Evolutionary conservation across 2,113 vertebrate genomes (phyloP), one percentile per base, ranked within the genome.

Genomic region (Peucedramus taeniatus): DNA sequence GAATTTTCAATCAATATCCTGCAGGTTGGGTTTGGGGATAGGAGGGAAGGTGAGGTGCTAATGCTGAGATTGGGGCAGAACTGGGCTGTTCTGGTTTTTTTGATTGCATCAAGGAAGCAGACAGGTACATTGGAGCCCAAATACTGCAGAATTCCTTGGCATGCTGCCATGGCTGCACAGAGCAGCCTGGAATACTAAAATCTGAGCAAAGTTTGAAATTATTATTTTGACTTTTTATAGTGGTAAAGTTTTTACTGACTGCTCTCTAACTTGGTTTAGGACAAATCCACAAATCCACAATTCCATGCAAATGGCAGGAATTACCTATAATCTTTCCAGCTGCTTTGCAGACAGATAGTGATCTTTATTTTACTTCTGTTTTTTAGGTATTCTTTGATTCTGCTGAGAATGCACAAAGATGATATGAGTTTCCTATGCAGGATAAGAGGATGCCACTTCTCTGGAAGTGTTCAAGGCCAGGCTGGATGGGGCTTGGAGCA

Each of bases 101-200:
- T 13, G 10, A 1, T 22, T 14, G 31, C n/a, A 24, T 5, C 0
- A 1, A n/a, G 61, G 24, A n/a, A 59, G 44, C 15, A 23, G 54
- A 64, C 1, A 1, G 31, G 39, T 49, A 6, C 5, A 0, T 14
- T 9, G 40, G 39, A 61, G n/a, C 33, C 27, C 0, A 0, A 1
- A 20, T 33, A 1, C 37, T 40, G 47, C 35, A 11, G 18, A 13
- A 53, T 65, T 59, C 53, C 50, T 31, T 5, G 0, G 51, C 6
- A 4, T 7, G 8, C 20, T 5, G 3, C 27, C 4, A 2, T 2
- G 16, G 23, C 23, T 3, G 0, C 24, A 13, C 7, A 27, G 61
- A 54, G 17, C 31, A 49, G 47, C 7, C 3, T 16, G 7, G 21
- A 59, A 33, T 3, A 44, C 24, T 31, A 42, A 31, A 40, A 31